A percentile compares a stretch with the other conserved stretches of the same genome.
Conservation (phyloP, 2,113 vertebrate species). For the Pseudopodoces humilis region DNA sequence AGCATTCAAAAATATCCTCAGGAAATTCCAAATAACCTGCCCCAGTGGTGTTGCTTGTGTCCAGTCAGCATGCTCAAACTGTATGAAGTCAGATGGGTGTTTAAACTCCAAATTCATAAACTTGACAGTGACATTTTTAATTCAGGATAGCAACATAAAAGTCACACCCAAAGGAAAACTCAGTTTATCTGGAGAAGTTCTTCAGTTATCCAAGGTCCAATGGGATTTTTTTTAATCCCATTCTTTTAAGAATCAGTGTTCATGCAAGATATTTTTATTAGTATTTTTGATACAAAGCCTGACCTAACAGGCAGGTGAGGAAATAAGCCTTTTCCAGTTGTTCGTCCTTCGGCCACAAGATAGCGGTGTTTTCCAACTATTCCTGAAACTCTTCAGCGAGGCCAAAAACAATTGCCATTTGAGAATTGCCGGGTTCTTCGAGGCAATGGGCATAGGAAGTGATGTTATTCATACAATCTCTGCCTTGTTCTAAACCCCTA, state of each 20-base stretch:
- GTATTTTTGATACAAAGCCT: background rate
- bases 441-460: background rate
- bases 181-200: background rate
- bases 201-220: background rate
- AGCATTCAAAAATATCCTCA: background rate
- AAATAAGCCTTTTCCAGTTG: background rate
- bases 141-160: background rate
- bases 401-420: background rate
- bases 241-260: background rate
- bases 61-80: background rate
- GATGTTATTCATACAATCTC: background rate
- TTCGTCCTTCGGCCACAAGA: slow-evolving; percentile 50
- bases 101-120: background rate
- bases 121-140: background rate
- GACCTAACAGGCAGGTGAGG: background rate
- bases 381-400: background rate
- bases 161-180: background rate
- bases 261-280: background rate
- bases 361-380: slow-evolving; percentile 60
- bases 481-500: background rate
- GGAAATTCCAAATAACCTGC: background rate
- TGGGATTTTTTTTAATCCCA: background rate
- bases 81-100: fast-evolving
- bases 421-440: background rate
- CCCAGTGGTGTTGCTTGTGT: fast-evolving